phyloP scores from a whole-genome alignment of 1,140 invertebrate genomes.

The Sesamia nonagrioides region DNA sequence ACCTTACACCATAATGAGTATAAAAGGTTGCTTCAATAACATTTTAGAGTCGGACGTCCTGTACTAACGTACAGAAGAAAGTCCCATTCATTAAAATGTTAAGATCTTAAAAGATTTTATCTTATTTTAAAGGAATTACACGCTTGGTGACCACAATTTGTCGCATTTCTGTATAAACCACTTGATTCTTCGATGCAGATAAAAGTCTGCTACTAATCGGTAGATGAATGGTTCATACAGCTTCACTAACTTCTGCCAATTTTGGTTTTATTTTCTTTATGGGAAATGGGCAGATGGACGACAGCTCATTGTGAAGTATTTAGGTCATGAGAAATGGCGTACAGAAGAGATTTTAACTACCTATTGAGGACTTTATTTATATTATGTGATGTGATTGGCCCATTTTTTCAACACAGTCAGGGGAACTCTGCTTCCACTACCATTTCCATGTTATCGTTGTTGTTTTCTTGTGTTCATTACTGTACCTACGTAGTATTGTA shows the following conservation, averaged over 20 bases:
- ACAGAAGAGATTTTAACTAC: background rate
- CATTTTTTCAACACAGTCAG: background rate
- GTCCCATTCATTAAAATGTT: constrained; percentile 37
- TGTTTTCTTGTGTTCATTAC: too few relatives aligned
- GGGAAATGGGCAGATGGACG: constrained; percentile 31
- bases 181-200: constrained; percentile 22
- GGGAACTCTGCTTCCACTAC: background rate
- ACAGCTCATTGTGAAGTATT: background rate
- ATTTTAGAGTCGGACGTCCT: constrained; percentile 44
- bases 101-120: constrained; percentile 22
- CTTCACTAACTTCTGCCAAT: background rate
- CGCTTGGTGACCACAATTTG: constrained; percentile 23
- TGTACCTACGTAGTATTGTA: too few relatives aligned
- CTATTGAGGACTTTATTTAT: background rate
- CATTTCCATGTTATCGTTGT: too few relatives aligned
- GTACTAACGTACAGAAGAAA: constrained; percentile 2
- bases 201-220: constrained; percentile 33
- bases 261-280: constrained; percentile 40
- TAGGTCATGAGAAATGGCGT: constrained; percentile 1
- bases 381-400: too few relatives aligned
- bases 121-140: constrained; percentile 22
- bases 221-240: constrained; percentile 25
- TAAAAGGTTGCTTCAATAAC: constrained; percentile 26
- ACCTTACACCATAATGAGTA: constrained; percentile 41
- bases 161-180: background rate